These are phyloP conservation scores for Drosophila mercatorum DNA, from an alignment of 2,888 invertebrate species.

Conservation along the genomic window DNA sequence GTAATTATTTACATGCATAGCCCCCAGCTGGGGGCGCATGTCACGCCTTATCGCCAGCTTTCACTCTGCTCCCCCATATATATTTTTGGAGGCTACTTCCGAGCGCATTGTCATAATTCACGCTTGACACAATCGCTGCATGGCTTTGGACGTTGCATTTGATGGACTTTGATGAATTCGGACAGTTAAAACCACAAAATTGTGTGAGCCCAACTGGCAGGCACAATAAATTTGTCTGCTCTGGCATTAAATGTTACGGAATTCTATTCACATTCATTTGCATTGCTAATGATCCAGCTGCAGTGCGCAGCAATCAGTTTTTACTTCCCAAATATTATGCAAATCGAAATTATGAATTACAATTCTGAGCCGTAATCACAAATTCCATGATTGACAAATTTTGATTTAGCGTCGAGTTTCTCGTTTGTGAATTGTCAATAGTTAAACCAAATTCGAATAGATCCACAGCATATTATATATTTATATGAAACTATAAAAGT, in stretches of 20 bases:
- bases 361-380: constrained; percentile 18
- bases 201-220: constrained; percentile 25
- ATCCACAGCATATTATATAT: background rate
- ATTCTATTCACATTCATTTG: constrained; percentile 55
- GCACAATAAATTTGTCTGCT: constrained; percentile 46
- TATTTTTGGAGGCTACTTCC: constrained; percentile 11
- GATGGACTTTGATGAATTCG: constrained; percentile 71
- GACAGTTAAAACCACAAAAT: constrained; percentile 60
- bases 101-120: constrained; percentile 69
- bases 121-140: constrained; percentile 43
- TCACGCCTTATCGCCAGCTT: constrained; percentile 68
- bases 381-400: constrained; percentile 16
- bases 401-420: constrained; percentile 10
- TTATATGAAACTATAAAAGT: background rate
- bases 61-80: constrained; percentile 56
- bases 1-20: constrained; percentile 64
- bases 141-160: constrained; percentile 44
- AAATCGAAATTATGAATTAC: constrained; percentile 30
- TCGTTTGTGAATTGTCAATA: background rate
- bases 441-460: background rate
- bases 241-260: constrained; percentile 41
- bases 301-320: background rate
- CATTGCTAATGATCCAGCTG: constrained; percentile 65
- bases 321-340: constrained; percentile 14
- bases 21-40: constrained; percentile 36